phyloP scores from a whole-genome alignment of 2,113 vertebrate genomes.

The Forbesichthys agassizii region DNA sequence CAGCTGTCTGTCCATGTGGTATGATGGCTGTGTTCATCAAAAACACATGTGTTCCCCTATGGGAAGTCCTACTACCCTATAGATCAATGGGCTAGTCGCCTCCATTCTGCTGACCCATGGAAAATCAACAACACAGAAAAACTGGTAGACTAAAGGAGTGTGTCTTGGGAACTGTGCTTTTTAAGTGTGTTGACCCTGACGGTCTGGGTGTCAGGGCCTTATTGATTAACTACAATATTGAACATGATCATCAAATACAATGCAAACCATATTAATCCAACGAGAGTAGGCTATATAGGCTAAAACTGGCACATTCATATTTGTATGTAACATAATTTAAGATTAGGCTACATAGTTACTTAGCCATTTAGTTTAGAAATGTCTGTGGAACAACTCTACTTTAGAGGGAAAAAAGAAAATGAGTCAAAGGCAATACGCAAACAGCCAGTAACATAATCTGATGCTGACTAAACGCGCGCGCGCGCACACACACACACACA shows the following conservation, averaged over 20 bases:
- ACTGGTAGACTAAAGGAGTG: constrained; percentile 21
- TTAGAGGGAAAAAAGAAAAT: neutral
- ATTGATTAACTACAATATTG: neutral
- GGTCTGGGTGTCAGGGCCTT: neutral
- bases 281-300: constrained; percentile 16
- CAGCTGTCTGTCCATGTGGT: neutral
- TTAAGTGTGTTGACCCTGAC: neutral
- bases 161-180: neutral
- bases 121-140: constrained; percentile 47
- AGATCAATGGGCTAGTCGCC: constrained; percentile 71
- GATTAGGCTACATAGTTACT: neutral
- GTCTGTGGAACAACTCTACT: neutral
- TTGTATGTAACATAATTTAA: constrained; percentile 1
- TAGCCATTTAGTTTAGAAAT: neutral
- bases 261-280: neutral
- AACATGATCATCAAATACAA: neutral
- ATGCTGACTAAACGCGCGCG: neutral
- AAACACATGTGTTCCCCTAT: too few species aligned
- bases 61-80: neutral
- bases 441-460: too few species aligned
- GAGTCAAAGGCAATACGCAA: too few species aligned
- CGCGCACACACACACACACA: too few species aligned
- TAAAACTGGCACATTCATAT: constrained; percentile 16
- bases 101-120: constrained; percentile 69
- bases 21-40: constrained; percentile 14